phyloP scores from a whole-genome alignment of 1,140 invertebrate species.

The Ceratina japonica region DNA sequence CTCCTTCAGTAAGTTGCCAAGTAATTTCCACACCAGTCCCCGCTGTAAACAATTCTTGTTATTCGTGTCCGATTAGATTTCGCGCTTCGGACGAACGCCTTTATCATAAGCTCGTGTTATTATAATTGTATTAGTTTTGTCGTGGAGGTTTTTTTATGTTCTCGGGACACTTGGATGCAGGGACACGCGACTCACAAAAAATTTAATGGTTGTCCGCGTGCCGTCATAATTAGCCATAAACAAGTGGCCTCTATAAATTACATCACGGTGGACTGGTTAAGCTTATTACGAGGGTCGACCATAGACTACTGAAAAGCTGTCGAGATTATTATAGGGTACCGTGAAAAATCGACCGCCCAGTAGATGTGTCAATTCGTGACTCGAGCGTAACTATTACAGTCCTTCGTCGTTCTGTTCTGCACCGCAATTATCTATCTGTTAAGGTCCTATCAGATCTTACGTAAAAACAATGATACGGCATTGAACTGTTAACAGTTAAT shows the following conservation, averaged over 20 bases:
- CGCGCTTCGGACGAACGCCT: too few relatives aligned
- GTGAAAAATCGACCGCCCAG: slow-evolving; percentile 54
- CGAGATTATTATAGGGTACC: slow-evolving; percentile 54
- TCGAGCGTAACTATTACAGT: slow-evolving; percentile 40
- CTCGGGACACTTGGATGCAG: background rate
- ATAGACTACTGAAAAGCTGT: slow-evolving; percentile 56
- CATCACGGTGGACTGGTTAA: slow-evolving; percentile 54
- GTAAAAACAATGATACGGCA: too few relatives aligned
- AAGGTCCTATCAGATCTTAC: too few relatives aligned
- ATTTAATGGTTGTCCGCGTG: background rate
- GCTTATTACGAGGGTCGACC: slow-evolving; percentile 59
- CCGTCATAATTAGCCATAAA: slow-evolving; percentile 56
- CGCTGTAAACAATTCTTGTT: too few relatives aligned
- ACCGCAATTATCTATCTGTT: background rate
- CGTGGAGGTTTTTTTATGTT: too few relatives aligned
- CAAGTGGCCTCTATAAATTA: slow-evolving; percentile 60
- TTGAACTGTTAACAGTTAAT: too few relatives aligned
- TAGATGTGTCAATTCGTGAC: slow-evolving; percentile 57
- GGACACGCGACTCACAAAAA: background rate
- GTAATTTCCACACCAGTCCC: background rate
- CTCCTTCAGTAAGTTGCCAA: background rate
- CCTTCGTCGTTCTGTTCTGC: background rate
- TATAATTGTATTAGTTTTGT: too few relatives aligned
- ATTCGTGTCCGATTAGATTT: too few relatives aligned
- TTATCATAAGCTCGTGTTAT: too few relatives aligned